Evolutionary conservation across 2,113 vertebrate genomes (phyloP).

Genomic region (Corydoras sp.): DNA sequence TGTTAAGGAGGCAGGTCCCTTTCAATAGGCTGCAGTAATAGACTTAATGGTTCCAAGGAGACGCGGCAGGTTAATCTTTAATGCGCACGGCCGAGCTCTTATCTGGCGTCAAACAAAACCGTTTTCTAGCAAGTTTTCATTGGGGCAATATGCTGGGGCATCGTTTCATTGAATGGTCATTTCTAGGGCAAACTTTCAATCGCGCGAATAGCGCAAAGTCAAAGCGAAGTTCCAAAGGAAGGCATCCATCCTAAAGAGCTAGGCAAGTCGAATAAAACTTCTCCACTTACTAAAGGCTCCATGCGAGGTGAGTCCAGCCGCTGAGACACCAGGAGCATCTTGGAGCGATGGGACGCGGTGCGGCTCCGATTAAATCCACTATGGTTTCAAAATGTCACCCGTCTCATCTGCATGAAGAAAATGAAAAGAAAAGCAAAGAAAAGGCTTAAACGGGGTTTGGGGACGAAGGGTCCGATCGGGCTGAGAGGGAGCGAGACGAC

Average conservation of each 20-base stretch:
- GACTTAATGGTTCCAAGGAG: conserved; percentile 15
- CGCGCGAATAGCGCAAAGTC: background rate
- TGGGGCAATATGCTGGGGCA: background rate
- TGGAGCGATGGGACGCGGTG: conserved; percentile 60
- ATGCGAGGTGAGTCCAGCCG: conserved; percentile 73
- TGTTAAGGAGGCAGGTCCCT: background rate
- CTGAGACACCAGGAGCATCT: conserved; percentile 77
- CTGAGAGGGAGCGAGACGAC: background rate
- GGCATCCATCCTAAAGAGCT: background rate
- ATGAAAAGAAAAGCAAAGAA: conserved; percentile 13
- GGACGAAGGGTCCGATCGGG: background rate
- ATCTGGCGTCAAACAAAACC: conserved; percentile 8
- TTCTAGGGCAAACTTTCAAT: conserved; percentile 5
- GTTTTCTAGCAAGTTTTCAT: conserved; percentile 28
- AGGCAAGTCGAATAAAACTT: conserved; percentile 35
- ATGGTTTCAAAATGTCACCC: conserved; percentile 58
- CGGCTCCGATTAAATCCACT: conserved; percentile 67
- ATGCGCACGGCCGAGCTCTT: conserved; percentile 25
- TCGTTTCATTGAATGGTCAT: background rate
- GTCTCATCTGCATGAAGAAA: conserved; percentile 44
- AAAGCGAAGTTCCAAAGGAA: background rate
- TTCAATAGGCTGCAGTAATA: background rate
- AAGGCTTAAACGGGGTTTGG: background rate
- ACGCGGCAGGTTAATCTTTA: conserved; percentile 41
- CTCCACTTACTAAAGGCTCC: conserved; percentile 64